Conservation (phyloP, 2,888 invertebrate genomes). For the Clitarchus hookeri region DNA sequence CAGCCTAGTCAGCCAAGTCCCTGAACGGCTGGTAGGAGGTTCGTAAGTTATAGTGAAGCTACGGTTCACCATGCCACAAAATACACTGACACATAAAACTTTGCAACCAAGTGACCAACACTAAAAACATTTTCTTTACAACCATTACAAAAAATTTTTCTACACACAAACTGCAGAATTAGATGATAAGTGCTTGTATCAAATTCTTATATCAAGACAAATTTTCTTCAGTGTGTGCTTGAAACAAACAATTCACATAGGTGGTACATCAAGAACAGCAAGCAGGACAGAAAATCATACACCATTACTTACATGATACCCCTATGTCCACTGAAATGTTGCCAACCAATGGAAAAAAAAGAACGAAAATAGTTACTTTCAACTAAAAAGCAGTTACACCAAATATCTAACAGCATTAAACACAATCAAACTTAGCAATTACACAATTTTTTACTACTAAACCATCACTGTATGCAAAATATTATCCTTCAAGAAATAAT, state of each 20-base stretch:
- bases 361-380: slow-evolving; percentile 50
- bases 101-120: not conserved
- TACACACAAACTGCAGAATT: not conserved
- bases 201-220: not conserved
- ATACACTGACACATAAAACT: too few species aligned
- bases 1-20: too few species aligned
- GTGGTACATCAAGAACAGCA: not conserved
- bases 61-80: too few species aligned
- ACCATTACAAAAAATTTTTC: not conserved
- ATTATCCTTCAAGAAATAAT: too few species aligned
- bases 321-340: slow-evolving; percentile 57
- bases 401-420: too few species aligned
- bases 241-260: not conserved
- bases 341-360: slow-evolving; percentile 54
- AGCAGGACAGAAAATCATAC: slow-evolving; percentile 29
- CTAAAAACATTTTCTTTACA: not conserved
- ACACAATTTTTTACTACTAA: too few species aligned
- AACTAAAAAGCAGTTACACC: too few species aligned
- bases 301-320: slow-evolving; percentile 56
- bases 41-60: too few species aligned
- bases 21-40: too few species aligned
- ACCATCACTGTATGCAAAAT: too few species aligned
- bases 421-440: too few species aligned
- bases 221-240: not conserved
- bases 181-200: not conserved